Evolutionary conservation across 2,797 vertebrate genomes (phyloP).

Genomic region (Columba guinea): DNA sequence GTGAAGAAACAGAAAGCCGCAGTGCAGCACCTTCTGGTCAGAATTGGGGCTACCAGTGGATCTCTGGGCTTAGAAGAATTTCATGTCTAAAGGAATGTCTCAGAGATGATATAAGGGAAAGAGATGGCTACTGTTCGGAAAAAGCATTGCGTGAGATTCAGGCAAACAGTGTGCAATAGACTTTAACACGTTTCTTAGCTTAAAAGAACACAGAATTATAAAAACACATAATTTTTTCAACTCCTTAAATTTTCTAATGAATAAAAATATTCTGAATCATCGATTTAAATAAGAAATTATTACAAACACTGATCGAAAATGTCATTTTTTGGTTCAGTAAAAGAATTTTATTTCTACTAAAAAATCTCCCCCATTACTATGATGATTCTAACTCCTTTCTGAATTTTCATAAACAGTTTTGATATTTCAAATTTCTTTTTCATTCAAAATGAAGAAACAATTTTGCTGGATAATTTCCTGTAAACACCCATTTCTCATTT

Average conservation of each 20-base stretch:
- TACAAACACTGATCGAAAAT: background rate
- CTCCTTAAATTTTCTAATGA: background rate
- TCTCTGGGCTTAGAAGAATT: background rate
- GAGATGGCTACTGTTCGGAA: background rate
- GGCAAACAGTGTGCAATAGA: background rate
- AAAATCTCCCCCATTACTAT: background rate
- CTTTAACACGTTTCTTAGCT: background rate
- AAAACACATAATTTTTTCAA: fast-evolving
- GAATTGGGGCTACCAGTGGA: background rate
- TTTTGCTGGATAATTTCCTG: background rate
- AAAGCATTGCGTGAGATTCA: background rate
- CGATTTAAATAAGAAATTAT: background rate
- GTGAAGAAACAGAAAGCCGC: background rate
- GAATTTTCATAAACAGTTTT: background rate
- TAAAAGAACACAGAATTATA: background rate
- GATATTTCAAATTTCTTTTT: background rate
- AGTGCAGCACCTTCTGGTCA: background rate
- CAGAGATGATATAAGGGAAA: background rate
- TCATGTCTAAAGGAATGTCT: background rate
- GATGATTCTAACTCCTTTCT: background rate
- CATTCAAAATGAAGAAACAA: slow-evolving; percentile 7
- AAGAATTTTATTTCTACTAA: background rate
- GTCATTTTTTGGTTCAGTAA: background rate
- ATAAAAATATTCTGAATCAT: background rate
- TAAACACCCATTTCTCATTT: slow-evolving; percentile 11